Base-by-base conservation (phyloP, 30 jellyfish, hydroid and myxozoan genomes). In the Cassiopea xamachana region DNA sequence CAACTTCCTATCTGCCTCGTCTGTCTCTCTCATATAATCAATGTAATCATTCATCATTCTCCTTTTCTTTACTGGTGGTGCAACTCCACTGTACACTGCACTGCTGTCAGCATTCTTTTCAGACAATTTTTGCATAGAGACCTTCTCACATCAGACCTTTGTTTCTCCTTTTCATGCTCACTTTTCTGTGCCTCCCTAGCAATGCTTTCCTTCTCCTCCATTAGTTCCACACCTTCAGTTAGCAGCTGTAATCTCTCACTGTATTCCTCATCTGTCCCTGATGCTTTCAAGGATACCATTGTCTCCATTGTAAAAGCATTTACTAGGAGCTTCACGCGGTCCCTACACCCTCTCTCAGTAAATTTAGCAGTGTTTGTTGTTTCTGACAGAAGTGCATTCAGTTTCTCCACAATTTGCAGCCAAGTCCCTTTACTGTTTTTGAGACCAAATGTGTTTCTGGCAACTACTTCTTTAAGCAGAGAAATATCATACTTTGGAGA, bases 291-390 rank as follows among this genome's bases (percentile, higher is more conserved):
- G 19, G 59, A 85, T 68, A 43, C 58, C 64, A 2, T 59, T 71
- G 39, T 49, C 87, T 48, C 39, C 51, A 7, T 59, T 69, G 13
- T 3, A 64, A 69, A 69, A n/a, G 79, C 79, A 69, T 69, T 69
- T 69, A 69, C 79, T 45, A 69, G 79, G 48, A 69, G 46, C 79
- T 69, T 69, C 17, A 69, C 13, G 46, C 79, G 46, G 79, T 69
- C 79, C 79, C 48, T 69, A 0, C 79, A 69, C 79, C 79, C 79
- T 69, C 79, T 69, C 79, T 69, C 79, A n/a, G 79, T 69, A 45
- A 69, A 69, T 69, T 15, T 45, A 69, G 48, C 18, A 69, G 10
- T 45, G 48, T 27, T 69, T 69, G 48, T 69, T 27, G 79, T 69
- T 69, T 69, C 48, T 1, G 79, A 69, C 79, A 69, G 0, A 27